Evolutionary conservation across 2,113 vertebrate species (phyloP), one percentile per base, ranked within the genome.

Genomic region (Pimephales promelas): DNA sequence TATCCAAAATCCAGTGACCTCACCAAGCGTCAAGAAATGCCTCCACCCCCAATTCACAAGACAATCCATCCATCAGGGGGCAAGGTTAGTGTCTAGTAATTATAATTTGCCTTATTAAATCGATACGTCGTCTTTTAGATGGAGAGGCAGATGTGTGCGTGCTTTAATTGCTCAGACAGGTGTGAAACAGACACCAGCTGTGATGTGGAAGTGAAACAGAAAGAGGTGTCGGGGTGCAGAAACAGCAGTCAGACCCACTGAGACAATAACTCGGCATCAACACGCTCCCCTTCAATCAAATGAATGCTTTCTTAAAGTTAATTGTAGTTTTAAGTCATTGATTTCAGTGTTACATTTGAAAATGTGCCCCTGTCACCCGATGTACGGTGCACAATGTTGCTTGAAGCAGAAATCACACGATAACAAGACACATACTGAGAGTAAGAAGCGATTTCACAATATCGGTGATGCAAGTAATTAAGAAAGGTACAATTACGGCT

Each of bases 201-300:
- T 26, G 34, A 61, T 71, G 24, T 45, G 68, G 62, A 70, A 34
- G 22, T 57, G n/a, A 31, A 61, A 73, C 66, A 59, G 79, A 34
- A 56, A 71, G 45, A 72, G 54, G 24, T n/a, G 20, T 40, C 40
- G 34, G 78, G 61, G 54, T 34, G 28, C 43, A 79, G 34, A 24
- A 74, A 86, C 76, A 71, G 40, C 52, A 82, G 64, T 66, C 45
- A 56, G 31, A 62, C 83, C 73, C 81, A 57, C 86, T 66, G 83
- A 78, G 83, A 87, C 79, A 84, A 87, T 85, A 79, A 87, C 64
- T 31, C 56, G 11, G 66, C 81, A 87, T 40, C 73, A 59, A 72
- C 54, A 83, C 64, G 62, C 43, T 82, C 74, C 68, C 78, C 62
- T 36, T 85, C 83, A 82, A 73, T 73, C 16, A 64, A 84, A 84